Evolutionary conservation across 2,797 vertebrate genomes (phyloP).

Genomic region (Philypnodon macrostomus): DNA sequence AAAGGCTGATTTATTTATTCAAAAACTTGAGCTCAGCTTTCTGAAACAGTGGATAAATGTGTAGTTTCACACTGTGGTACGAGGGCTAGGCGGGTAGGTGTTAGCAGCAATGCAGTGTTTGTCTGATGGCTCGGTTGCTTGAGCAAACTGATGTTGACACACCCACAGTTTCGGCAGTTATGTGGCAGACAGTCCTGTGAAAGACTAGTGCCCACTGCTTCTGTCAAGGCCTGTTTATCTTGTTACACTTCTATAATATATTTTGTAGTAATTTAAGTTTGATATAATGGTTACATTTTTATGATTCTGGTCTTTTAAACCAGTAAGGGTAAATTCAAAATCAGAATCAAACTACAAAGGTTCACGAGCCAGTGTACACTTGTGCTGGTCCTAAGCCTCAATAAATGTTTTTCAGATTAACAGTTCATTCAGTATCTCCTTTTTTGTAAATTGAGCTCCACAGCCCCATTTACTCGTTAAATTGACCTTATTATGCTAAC

Average conservation of each 20-base stretch:
- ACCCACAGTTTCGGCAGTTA: conserved; percentile 64
- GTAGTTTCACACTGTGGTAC: conserved; percentile 36
- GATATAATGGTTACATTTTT: background rate
- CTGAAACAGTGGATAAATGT: conserved; percentile 11
- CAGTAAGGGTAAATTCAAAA: too few relatives aligned
- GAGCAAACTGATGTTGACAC: conserved; percentile 67
- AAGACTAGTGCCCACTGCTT: conserved; percentile 26
- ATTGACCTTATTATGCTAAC: too few relatives aligned
- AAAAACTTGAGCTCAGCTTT: background rate
- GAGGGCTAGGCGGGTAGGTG: conserved; percentile 39
- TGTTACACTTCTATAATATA: conserved; percentile 1
- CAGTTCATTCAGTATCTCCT: too few relatives aligned
- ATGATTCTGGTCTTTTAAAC: background rate
- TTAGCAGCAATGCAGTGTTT: conserved; percentile 53
- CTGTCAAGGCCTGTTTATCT: conserved; percentile 31
- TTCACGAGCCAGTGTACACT: too few relatives aligned
- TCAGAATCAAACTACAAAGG: too few relatives aligned
- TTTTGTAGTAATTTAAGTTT: background rate
- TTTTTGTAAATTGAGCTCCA: too few relatives aligned
- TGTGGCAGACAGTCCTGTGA: conserved; percentile 46
- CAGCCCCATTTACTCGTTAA: too few relatives aligned
- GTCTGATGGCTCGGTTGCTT: conserved; percentile 58
- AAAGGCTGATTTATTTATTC: too few relatives aligned
- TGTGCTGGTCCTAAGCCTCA: too few relatives aligned
- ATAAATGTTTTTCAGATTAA: too few relatives aligned